Percentiles rank a stretch among this genome's conserved stretches.
These are phyloP conservation scores for Oreotrochilus melanogaster DNA, from an alignment of 2,113 vertebrate genomes.

Conservation along the genomic window DNA sequence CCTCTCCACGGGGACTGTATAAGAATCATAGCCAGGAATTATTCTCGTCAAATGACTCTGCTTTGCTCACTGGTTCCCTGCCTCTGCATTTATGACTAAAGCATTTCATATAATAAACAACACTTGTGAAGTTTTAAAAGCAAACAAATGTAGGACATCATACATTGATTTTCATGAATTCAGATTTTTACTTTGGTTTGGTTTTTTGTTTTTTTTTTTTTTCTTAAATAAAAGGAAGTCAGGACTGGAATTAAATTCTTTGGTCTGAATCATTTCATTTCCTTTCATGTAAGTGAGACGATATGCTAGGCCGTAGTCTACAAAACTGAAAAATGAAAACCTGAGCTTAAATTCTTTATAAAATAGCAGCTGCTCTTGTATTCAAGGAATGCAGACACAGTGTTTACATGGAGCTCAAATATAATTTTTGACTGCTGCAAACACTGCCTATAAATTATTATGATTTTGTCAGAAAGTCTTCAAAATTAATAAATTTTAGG, in stretches of 20 bases:
- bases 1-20: slow-evolving; percentile 59
- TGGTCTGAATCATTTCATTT: slow-evolving; percentile 9
- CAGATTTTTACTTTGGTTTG: too few species aligned
- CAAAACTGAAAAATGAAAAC: background rate
- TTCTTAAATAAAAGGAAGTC: background rate
- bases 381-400: background rate
- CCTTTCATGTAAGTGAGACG: background rate
- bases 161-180: background rate
- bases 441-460: background rate
- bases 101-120: slow-evolving; percentile 7
- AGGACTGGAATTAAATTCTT: background rate
- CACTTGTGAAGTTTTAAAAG: slow-evolving; percentile 13
- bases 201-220: background rate
- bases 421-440: background rate
- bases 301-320: background rate
- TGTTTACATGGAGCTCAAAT: background rate
- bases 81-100: slow-evolving; percentile 50
- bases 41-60: slow-evolving; percentile 55
- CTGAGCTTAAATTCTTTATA: background rate
- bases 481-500: background rate
- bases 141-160: slow-evolving; percentile 10
- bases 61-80: slow-evolving; percentile 42
- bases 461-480: background rate
- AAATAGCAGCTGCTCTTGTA: background rate
- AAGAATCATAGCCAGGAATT: slow-evolving; percentile 72